Evolutionary conservation across 2,797 vertebrate genomes (phyloP), one percentile per base, ranked within the genome.

Genomic region (Pseudopleuronectes americanus): DNA sequence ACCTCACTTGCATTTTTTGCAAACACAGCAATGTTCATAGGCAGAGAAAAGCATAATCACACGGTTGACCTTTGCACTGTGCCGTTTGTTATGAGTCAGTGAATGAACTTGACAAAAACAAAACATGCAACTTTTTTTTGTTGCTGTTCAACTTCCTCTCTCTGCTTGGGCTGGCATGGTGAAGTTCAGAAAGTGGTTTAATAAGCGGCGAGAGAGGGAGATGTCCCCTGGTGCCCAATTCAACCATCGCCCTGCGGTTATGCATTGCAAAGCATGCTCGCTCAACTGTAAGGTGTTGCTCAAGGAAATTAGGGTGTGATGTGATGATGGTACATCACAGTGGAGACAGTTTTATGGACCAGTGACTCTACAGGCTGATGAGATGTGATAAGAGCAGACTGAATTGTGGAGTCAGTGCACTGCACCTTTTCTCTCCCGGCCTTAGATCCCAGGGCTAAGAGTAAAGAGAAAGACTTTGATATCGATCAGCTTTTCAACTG

Each of bases 251-350:
- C 65, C 81, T 78, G 53, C 12, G 64, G 85, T 82, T 89, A 47
- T 85, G 86, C 90, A 83, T 86, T 86, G 85, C 83, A 84, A 82
- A 89, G 79, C 81, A 69, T 61, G 86, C 62, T 76, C 71, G 26
- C 74, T 92, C 76, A 75, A 78, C 78, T 88, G 85, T 71, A 70
- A 91, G 80, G 81, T 89, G 88, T 87, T 88, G 83, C 91, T 86
- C 53, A 71, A 81, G 78, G 68, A 88, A 87, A 90, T 89, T 57
- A 85, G 74, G 70, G 80, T 75, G 80, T 77, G 84, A 89, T 82
- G 88, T 74, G 80, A 86, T 79, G 87, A 89, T 77, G 86, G 80
- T 68, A 56, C 68, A 83, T 83, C 79, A 77, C 90, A 71, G 76
- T 52, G 67, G 83, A 85, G 82, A 83, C 90, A 77, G 68, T 83